Evolutionary conservation across 1,140 invertebrate genomes (phyloP), one percentile per base, ranked within the genome.

Genomic region (Homarus americanus): DNA sequence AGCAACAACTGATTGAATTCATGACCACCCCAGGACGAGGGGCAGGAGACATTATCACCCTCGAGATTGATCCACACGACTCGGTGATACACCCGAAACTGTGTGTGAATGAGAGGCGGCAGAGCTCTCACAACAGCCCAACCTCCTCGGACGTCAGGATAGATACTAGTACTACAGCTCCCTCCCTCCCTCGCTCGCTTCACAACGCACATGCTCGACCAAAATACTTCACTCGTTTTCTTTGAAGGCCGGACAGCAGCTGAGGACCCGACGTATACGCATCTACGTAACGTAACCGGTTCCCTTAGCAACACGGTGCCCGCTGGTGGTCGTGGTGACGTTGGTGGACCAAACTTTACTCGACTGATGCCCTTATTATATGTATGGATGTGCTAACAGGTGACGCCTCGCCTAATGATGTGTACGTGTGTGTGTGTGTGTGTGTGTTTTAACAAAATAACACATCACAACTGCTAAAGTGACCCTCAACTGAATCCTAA

Each of bases 191-290:
- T 58, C 15, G 53, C 53, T 1, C 53, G 53, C 53, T 49, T 9
- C 44, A 20, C 53, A 20, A 15, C 53, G 24, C 17, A 20, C 10
- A 0, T 20, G 15, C 53, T 28, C 63, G 15, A 9, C 63, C 28
- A 32, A 69, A 69, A 69, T 69, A 69, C 24, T 4, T 69, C 63
- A 24, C 53, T 69, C 63, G 63, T 69, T 69, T 69, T 69, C 63
- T 69, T 69, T 69, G n/a, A 69, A 69, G 63, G 63, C 24, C 63
- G 63, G 28, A 69, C 1, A 69, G 63, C 5, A 49, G 44, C 44
- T 49, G 63, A 32, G n/a, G 63, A 69, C n/a, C 63, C 32, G n/a
- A 17, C 5, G 4, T 20, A 58, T 58, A 58, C 53, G 15, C 24
- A 58, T 24, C 53, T 17, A n/a, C n/a, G n/a, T 58, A 17, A 12